Percentiles rank a stretch among this genome's conserved stretches.
Evolutionary conservation across 1,140 invertebrate genomes (phyloP).

Genomic region (Ectropis grisescens): DNA sequence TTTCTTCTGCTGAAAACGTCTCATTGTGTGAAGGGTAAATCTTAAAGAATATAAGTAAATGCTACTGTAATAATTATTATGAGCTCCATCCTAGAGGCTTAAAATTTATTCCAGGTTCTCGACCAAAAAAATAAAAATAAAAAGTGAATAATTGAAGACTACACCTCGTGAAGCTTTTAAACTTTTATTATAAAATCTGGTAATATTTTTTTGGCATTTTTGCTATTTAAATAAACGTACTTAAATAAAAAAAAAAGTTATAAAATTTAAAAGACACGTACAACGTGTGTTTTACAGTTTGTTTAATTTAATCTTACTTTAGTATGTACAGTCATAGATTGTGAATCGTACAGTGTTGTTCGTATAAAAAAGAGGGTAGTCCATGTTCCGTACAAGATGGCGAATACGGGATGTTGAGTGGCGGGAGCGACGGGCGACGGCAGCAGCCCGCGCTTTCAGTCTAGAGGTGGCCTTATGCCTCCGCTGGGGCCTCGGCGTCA

Average conservation of each 20-base stretch:
- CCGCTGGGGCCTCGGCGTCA: constrained; percentile 48
- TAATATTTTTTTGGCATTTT: constrained; percentile 4
- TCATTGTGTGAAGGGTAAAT: no score
- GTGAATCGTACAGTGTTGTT: constrained; percentile 51
- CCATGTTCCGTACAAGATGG: constrained; percentile 55
- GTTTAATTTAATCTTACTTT: constrained; percentile 57
- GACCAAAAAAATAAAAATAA: no score
- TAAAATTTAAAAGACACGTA: constrained; percentile 64
- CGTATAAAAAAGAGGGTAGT: constrained; percentile 57
- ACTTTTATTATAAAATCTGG: constrained; percentile 66
- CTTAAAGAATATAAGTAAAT: no score
- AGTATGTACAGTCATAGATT: constrained; percentile 52
- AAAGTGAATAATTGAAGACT: no score
- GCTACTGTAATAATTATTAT: no score
- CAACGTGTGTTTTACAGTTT: constrained; percentile 61
- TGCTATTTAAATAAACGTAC: neutral
- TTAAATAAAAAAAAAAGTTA: constrained; percentile 49
- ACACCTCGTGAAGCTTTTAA: no score
- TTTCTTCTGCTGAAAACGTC: no score
- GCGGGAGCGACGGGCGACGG: constrained; percentile 16
- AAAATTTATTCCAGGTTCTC: no score
- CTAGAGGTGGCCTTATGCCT: constrained; percentile 24
- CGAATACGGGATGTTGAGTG: constrained; percentile 28
- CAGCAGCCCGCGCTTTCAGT: constrained; percentile 10
- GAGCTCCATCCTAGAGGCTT: no score